Evolutionary conservation across 2,888 invertebrate genomes (phyloP).

Genomic region (Heteromyza rotundicornis): DNA sequence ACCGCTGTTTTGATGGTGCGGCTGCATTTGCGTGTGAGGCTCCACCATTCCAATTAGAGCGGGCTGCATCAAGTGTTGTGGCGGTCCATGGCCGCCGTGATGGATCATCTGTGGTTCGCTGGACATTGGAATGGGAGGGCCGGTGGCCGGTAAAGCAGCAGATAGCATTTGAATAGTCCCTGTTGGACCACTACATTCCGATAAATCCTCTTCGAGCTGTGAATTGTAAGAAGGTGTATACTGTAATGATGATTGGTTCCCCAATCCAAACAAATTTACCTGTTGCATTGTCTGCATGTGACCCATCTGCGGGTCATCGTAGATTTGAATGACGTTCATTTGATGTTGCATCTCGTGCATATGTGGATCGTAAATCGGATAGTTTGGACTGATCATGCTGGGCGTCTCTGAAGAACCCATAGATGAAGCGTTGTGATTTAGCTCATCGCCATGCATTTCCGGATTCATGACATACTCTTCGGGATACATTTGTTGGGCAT

Average conservation of each 20-base stretch:
- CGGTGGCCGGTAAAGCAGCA: constrained; percentile 24
- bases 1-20: constrained; percentile 4
- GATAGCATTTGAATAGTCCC: constrained; percentile 36
- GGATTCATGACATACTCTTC: constrained; percentile 50
- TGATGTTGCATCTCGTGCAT: constrained; percentile 59
- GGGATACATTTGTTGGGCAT: constrained; percentile 50
- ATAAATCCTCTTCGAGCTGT: constrained; percentile 49
- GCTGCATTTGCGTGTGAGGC: constrained; percentile 24
- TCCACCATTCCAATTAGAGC: constrained; percentile 31
- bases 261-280: constrained; percentile 30
- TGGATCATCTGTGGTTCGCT: constrained; percentile 26
- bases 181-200: constrained; percentile 42
- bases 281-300: constrained; percentile 43
- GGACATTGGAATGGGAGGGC: constrained; percentile 38
- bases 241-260: background rate
- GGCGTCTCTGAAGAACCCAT: constrained; percentile 57
- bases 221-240: background rate
- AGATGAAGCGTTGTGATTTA: constrained; percentile 57
- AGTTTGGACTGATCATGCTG: constrained; percentile 58
- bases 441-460: constrained; percentile 46
- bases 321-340: constrained; percentile 59
- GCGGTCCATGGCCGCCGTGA: constrained; percentile 31
- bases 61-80: constrained; percentile 42
- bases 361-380: constrained; percentile 57
- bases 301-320: constrained; percentile 50